Evolutionary conservation across 37 sponge, comb jelly and placozoan species (phyloP).

Genomic region (Halichondria panicea): DNA sequence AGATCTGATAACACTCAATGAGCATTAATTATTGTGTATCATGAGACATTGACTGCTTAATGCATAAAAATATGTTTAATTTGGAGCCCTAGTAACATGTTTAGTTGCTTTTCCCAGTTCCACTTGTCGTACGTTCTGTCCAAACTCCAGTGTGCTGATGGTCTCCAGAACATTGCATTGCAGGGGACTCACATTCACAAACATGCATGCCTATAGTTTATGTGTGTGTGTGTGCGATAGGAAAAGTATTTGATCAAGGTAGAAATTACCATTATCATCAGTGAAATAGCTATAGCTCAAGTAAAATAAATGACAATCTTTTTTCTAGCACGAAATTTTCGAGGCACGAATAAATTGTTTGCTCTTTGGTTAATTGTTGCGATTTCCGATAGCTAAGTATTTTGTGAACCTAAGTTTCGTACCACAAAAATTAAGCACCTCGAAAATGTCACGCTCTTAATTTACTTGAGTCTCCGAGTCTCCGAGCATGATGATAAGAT

Average conservation of each 20-base stretch:
- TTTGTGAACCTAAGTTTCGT: too few relatives aligned
- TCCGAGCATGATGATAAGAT: too few relatives aligned
- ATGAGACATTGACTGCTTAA: too few relatives aligned
- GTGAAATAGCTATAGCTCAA: too few relatives aligned
- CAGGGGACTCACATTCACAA: slow-evolving; percentile 83
- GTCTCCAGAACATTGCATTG: slow-evolving; percentile 67
- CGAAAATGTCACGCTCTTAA: too few relatives aligned
- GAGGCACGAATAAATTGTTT: background rate
- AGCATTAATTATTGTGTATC: too few relatives aligned
- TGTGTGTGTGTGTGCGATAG: background rate
- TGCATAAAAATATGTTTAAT: too few relatives aligned
- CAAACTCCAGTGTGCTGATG: slow-evolving; percentile 77
- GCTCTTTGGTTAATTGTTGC: too few relatives aligned
- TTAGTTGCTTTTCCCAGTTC: slow-evolving; percentile 77
- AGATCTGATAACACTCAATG: too few relatives aligned
- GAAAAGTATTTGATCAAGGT: background rate
- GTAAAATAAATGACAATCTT: background rate
- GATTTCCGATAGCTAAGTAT: too few relatives aligned
- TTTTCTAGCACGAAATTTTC: background rate
- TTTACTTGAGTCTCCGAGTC: too few relatives aligned
- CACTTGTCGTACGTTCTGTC: slow-evolving; percentile 66
- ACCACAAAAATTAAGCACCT: too few relatives aligned
- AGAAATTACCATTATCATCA: background rate
- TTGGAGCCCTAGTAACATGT: slow-evolving; percentile 68
- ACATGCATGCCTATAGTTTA: slow-evolving; percentile 70